Base-by-base conservation (phyloP, 2,113 vertebrate genomes). In the Rhea pennata region DNA sequence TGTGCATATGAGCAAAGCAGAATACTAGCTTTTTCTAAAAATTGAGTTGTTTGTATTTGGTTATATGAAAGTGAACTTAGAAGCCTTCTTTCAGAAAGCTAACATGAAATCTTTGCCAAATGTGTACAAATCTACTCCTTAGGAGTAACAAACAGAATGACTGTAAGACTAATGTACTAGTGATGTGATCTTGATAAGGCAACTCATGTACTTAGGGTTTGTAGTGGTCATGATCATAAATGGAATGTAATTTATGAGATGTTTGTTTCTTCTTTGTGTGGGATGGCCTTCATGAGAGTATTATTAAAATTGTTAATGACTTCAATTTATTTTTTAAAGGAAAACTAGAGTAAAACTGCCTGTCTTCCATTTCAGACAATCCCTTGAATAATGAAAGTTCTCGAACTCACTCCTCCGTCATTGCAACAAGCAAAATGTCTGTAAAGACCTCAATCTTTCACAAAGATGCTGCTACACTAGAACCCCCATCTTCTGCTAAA, bases 311-410 rank as follows among this genome's bases (percentile, higher is more conserved):
- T 14, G 8, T 69, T 95, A 64, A n/a, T 87, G 75, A n/a, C 24
- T 88, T 93, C 84, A 84, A 5, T 39, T 39, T 69, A 7, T 61
- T 78, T 66, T 74, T 44, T 70, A 29, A 33, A 65, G 48, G 61
- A 56, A 78, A 94, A 72, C 84, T 56, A 40, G 44, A 91, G 13
- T 96, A 97, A 95, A 89, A 96, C 87, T 96, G 13, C 96, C 78
- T 94, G 66, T 92, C 36, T 79, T 96, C 61, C 67, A 46, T 98
- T 96, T 90, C 94, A 99, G 99, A 99, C 98, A 99, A 99, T 90
- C 99, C 99, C 75, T 92, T 99, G 97, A 99, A 99, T 69, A 99
- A 99, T 75, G 99, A 99, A 96, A 99, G 98, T 98, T 99, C 99
- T 87, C 98, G 98, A 98, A 98, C 98, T 62, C 99, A 99, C 88